Conservation (phyloP, 2,888 invertebrate genomes). For the Eupithecia tripunctaria region DNA sequence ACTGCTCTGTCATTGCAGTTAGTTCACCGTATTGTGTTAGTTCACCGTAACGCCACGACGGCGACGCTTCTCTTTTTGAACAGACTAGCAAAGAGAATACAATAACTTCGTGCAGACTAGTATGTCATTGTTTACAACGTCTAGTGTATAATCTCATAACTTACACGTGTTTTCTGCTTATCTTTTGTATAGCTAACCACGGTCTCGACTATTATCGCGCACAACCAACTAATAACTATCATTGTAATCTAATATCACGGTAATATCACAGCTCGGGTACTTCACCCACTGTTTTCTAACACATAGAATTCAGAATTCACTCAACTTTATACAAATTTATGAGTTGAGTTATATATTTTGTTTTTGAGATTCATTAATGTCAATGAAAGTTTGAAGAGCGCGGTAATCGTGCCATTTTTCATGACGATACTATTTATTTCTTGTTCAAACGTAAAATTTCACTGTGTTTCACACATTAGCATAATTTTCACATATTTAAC, state of each 20-base stretch:
- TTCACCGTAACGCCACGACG: no score
- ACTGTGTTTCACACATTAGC: not conserved
- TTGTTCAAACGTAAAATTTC: not conserved
- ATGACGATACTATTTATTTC: not conserved
- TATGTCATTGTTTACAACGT: not conserved
- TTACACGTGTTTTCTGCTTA: slow-evolving; percentile 56
- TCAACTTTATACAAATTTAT: not conserved
- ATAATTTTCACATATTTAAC: not conserved
- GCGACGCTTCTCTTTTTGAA: no score
- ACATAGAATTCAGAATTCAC: not conserved
- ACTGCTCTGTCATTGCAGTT: no score
- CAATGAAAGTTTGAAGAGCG: not conserved
- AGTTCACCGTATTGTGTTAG: no score
- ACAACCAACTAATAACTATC: slow-evolving; percentile 75
- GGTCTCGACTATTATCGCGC: slow-evolving; percentile 53
- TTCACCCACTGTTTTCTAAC: slow-evolving; percentile 12
- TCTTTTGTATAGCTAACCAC: slow-evolving; percentile 50
- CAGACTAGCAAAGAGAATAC: no score
- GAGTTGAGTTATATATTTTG: no score
- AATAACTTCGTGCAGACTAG: no score
- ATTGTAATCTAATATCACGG: slow-evolving; percentile 68
- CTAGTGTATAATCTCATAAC: slow-evolving; percentile 38
- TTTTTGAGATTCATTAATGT: not conserved
- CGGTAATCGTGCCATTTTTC: not conserved
- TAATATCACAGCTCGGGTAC: slow-evolving; percentile 66